Base-by-base conservation (phyloP, 2,797 vertebrate species). In the Sandelia bainsii region DNA sequence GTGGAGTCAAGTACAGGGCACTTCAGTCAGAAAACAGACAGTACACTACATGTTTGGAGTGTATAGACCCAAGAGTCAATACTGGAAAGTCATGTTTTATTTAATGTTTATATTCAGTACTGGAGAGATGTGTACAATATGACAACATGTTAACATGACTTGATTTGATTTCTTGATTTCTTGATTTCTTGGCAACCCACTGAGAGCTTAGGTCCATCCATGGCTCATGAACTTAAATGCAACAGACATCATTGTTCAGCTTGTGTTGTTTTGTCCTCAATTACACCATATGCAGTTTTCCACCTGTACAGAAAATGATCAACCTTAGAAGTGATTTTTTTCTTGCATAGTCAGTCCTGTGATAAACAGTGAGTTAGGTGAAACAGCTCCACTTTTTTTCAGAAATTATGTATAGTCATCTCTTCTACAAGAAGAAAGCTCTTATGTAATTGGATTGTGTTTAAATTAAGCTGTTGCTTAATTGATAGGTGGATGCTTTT, bases 1-100 rank as follows among this genome's bases (percentile, higher is more conserved):
- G 66, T 48, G 20, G 17, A 71, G 76, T 85, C 73, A 79, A 62
- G 74, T 53, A 58, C 70, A 82, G 76, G 81, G 59, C 79, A 69
- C 77, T 80, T 63, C 44, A 79, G 69, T 49, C 56, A 58, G 61
- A 77, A 19, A 14, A 39, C 64, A 45, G 51, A 37, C 69, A 42
- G 44, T 5, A 3, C 2, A 10, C 53, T 67, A 45, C 44, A 39
- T 27, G 62, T 65, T 49, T 20, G 12, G 16, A 51, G 46, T 17
- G 3, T 10, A 45, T 8, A 51, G 37, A 75, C 17, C 22, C 14
- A 1, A 37, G 51, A 56, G 44, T 56, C 49, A 25, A 3, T 54
- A 32, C 5, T 7, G 29, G 22, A 48, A 50, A 10, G 4, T 32
- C 7, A 74, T 78, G 48, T 69, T 79, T 77, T 73, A 81, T 78